phyloP scores from a whole-genome alignment of 2,113 vertebrate genomes.

The Mesocricetus auratus region DNA sequence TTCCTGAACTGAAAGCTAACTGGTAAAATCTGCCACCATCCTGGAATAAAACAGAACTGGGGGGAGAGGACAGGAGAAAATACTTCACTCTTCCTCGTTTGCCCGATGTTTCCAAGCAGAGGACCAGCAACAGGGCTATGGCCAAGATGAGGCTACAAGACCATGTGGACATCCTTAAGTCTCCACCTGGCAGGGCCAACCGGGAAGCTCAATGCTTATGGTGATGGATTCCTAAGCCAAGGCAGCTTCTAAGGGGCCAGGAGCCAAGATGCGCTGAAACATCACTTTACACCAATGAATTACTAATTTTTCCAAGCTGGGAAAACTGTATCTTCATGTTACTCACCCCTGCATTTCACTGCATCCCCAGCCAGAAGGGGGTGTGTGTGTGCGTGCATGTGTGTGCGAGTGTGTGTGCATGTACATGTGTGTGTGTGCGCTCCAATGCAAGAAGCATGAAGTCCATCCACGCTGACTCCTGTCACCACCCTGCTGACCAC shows the following conservation, averaged over 20 bases:
- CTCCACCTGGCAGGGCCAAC: background rate
- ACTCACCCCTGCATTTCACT: background rate
- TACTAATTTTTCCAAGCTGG: background rate
- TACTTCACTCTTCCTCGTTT: background rate
- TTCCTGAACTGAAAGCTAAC: background rate
- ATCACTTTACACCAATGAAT: background rate
- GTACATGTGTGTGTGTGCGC: background rate
- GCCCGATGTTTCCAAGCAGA: background rate
- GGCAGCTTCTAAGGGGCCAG: background rate
- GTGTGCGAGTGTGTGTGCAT: too few species aligned
- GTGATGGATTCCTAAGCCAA: background rate
- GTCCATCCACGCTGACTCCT: background rate
- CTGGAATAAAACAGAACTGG: background rate
- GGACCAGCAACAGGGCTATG: rapidly evolving
- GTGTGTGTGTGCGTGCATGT: background rate
- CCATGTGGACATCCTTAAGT: background rate
- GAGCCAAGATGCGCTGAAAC: background rate
- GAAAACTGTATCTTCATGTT: background rate
- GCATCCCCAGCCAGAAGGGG: background rate
- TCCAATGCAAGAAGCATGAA: background rate
- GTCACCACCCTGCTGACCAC: background rate
- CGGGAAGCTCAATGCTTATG: too few species aligned
- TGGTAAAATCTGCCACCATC: background rate
- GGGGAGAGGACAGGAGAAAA: background rate
- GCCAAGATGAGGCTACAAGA: background rate